A percentile compares a stretch with the other conserved stretches of the same genome.
Conservation (phyloP, 30 jellyfish, hydroid and myxozoan genomes). For the Mastigias papua region DNA sequence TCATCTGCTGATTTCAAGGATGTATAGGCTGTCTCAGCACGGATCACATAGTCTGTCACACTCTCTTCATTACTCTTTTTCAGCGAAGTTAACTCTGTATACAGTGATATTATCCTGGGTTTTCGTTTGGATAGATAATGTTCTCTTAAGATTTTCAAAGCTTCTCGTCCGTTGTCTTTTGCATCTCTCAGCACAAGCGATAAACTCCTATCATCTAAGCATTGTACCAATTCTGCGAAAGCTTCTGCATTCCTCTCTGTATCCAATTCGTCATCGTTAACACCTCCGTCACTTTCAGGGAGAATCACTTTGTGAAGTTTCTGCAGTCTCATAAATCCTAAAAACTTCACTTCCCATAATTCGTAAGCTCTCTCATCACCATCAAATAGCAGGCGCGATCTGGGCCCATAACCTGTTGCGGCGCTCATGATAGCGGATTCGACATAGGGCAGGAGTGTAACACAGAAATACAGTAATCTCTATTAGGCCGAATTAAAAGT, state of each 20-base stretch:
- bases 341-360: no score
- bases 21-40: constrained; percentile 75
- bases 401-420: no score
- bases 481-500: no score
- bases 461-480: no score
- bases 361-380: no score
- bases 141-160: constrained; percentile 61
- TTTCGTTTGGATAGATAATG: constrained; percentile 67
- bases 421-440: no score
- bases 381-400: no score
- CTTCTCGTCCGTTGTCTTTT: constrained; percentile 73
- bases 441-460: no score
- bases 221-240: constrained; percentile 71
- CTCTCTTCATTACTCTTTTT: constrained; percentile 29
- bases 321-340: no score
- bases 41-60: constrained; percentile 54
- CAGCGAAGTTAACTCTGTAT: no score
- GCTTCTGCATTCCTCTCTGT: constrained; percentile 62
- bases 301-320: no score
- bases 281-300: no score
- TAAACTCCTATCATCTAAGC: constrained; percentile 64
- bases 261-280: constrained; percentile 17
- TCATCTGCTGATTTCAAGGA: constrained; percentile 65
- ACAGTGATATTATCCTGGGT: constrained; percentile 72
- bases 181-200: constrained; percentile 75